These are phyloP conservation scores for Frankliniella fusca DNA, from an alignment of 2,888 invertebrate species.

Conservation along the genomic window DNA sequence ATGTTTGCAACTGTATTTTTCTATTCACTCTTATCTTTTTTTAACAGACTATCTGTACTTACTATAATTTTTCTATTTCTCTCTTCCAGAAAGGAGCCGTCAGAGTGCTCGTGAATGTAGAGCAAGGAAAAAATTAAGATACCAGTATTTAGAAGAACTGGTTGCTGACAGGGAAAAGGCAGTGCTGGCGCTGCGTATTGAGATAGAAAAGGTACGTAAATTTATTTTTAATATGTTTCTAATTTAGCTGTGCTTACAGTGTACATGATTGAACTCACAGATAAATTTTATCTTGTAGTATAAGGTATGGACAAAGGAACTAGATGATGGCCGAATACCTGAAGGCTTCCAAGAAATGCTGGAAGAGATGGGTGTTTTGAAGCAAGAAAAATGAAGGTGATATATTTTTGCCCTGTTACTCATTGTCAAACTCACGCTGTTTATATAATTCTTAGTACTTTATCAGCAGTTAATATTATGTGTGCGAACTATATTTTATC, in stretches of 20 bases:
- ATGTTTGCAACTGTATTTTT: slow-evolving; percentile 20
- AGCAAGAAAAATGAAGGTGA: slow-evolving; percentile 53
- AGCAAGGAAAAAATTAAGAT: slow-evolving; percentile 91
- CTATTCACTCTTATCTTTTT: slow-evolving; percentile 29
- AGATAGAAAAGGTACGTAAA: slow-evolving; percentile 86
- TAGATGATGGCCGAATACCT: slow-evolving; percentile 75
- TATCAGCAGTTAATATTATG: not conserved
- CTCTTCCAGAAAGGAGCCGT: slow-evolving; percentile 79
- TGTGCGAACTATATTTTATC: not conserved
- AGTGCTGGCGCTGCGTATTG: slow-evolving; percentile 78
- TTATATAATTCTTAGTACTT: not conserved
- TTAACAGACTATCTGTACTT: slow-evolving; percentile 18
- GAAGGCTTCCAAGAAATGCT: slow-evolving; percentile 72
- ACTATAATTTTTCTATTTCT: slow-evolving; percentile 21
- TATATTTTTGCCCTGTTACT: not conserved
- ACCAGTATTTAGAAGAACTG: slow-evolving; percentile 93
- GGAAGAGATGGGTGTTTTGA: slow-evolving; percentile 68
- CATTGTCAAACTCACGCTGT: not conserved
- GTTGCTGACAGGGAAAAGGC: slow-evolving; percentile 91
- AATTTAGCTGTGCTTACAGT: slow-evolving; percentile 15
- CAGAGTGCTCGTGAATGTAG: slow-evolving; percentile 97
- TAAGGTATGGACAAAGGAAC: slow-evolving; percentile 71
- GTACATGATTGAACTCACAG: not conserved
- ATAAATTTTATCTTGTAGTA: slow-evolving; percentile 57
- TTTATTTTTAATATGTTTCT: not conserved